These are phyloP conservation scores for Pelosia muscerda DNA, from an alignment of 2,888 invertebrate species.

Conservation along the genomic window DNA sequence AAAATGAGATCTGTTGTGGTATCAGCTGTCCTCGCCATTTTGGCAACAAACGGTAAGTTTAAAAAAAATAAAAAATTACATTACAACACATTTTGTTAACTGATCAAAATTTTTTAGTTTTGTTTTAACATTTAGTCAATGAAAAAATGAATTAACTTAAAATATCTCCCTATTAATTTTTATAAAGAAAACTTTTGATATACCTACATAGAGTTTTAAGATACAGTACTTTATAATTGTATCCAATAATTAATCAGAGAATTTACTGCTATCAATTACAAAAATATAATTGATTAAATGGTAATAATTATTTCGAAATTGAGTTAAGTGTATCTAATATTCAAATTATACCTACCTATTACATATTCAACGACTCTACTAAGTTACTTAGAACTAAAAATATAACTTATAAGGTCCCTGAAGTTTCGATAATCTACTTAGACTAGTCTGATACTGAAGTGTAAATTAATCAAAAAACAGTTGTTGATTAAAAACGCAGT, in stretches of 20 bases:
- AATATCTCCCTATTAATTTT: neutral
- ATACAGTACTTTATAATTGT: neutral
- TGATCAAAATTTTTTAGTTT: neutral
- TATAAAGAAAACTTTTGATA: neutral
- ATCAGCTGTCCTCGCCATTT: constrained; percentile 63
- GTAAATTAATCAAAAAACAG: neutral
- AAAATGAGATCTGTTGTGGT: constrained; percentile 66
- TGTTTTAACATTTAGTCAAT: neutral
- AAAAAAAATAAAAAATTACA: constrained; percentile 17
- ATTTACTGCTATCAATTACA: too few species aligned
- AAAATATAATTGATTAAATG: too few species aligned
- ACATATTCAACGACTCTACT: neutral
- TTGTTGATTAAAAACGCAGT: neutral
- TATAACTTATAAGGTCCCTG: neutral
- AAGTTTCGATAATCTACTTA: too few species aligned
- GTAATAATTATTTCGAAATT: neutral
- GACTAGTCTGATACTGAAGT: neutral
- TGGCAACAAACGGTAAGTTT: constrained; percentile 77
- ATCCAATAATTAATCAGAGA: too few species aligned
- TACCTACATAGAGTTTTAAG: neutral
- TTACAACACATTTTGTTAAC: constrained; percentile 6
- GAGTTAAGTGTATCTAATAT: neutral
- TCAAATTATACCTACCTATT: neutral
- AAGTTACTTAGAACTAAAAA: neutral
- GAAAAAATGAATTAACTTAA: too few species aligned